These are phyloP conservation scores for Epirrhoe alternata DNA, from an alignment of 2,888 invertebrate species.

Conservation along the genomic window DNA sequence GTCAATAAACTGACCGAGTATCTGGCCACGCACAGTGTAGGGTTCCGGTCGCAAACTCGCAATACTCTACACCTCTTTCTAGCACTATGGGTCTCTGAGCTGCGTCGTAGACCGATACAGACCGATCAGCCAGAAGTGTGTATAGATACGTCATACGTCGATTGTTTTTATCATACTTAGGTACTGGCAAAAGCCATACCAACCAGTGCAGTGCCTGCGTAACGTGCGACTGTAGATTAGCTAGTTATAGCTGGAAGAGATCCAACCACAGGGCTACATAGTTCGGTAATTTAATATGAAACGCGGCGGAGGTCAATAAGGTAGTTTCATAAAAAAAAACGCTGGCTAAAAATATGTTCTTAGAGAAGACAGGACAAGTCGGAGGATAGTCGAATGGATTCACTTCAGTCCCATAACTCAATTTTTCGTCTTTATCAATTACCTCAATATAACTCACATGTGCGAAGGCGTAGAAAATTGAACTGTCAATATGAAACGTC, in stretches of 20 bases:
- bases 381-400: too few species aligned
- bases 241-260: slow-evolving; percentile 19
- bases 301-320: slow-evolving; percentile 5
- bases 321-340: neutral
- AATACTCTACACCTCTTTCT: too few species aligned
- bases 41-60: too few species aligned
- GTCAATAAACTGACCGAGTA: neutral
- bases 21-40: too few species aligned
- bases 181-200: slow-evolving; percentile 3
- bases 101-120: too few species aligned
- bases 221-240: neutral
- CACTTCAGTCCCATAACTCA: too few species aligned
- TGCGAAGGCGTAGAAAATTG: slow-evolving; percentile 44
- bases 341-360: neutral
- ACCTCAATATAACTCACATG: slow-evolving; percentile 1
- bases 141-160: too few species aligned
- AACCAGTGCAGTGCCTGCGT: slow-evolving; percentile 10
- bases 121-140: too few species aligned
- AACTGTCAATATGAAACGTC: slow-evolving; percentile 58
- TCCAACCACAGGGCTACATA: slow-evolving; percentile 24
- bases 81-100: too few species aligned
- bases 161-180: too few species aligned
- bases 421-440: too few species aligned
- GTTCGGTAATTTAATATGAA: slow-evolving; percentile 7
- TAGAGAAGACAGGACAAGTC: too few species aligned